Conservation (phyloP, 2,113 vertebrate genomes). For the Burhinus oedicnemus region DNA sequence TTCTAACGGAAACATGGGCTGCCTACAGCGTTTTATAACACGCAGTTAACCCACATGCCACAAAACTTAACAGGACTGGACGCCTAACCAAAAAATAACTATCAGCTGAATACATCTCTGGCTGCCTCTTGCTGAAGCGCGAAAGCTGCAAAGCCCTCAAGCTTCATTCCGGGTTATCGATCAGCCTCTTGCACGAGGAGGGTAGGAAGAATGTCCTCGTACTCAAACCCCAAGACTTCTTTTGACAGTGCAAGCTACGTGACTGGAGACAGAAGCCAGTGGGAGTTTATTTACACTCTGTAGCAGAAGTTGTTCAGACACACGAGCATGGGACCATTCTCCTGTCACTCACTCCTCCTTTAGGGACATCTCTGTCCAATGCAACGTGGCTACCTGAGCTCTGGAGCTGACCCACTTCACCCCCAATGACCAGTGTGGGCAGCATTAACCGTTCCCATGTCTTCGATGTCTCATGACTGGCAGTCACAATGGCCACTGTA, state of each 20-base stretch:
- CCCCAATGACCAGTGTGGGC: accelerated
- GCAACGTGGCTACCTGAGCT: background rate
- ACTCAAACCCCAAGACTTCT: background rate
- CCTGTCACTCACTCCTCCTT: background rate
- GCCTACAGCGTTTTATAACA: background rate
- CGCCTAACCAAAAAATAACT: background rate
- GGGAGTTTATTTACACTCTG: background rate
- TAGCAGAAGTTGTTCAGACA: background rate
- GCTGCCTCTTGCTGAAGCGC: background rate
- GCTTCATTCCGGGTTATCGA: background rate
- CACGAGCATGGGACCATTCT: accelerated
- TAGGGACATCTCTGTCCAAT: accelerated
- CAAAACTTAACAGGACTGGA: background rate
- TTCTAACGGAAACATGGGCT: background rate
- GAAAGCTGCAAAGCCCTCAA: background rate
- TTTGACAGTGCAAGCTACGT: background rate
- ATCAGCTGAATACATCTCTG: background rate
- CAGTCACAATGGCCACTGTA: background rate
- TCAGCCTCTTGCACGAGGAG: background rate
- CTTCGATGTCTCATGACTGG: accelerated
- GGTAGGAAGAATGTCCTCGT: background rate
- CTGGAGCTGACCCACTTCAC: background rate
- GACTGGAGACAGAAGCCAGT: background rate
- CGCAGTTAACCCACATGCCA: background rate
- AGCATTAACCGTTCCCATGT: accelerated